Conservation (phyloP, 2,113 vertebrate genomes). For the Leptocoma aspasia region DNA sequence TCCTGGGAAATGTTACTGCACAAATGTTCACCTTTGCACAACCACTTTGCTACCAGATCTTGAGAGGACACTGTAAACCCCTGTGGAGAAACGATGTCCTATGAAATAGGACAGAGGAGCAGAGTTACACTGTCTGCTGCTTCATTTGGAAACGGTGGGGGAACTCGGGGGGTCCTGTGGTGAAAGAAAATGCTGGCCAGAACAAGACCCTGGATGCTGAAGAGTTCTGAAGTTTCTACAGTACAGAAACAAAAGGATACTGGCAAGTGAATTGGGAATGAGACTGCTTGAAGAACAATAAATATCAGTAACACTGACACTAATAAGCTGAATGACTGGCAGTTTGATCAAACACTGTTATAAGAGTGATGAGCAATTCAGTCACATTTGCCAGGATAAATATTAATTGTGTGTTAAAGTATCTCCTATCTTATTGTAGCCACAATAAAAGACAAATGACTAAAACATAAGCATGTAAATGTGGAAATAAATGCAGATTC, state of each 20-base stretch:
- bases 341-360: slow-evolving; percentile 1
- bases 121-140: neutral
- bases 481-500: neutral
- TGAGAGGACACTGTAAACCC: neutral
- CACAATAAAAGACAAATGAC: neutral
- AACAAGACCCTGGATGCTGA: neutral
- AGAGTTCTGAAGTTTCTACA: neutral
- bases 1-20: neutral
- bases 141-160: neutral
- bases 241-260: neutral
- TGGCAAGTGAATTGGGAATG: neutral
- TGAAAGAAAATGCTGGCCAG: neutral
- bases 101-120: neutral
- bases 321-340: slow-evolving; percentile 50
- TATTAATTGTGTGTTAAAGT: slow-evolving; percentile 30
- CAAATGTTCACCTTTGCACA: neutral
- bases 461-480: neutral
- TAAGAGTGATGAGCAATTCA: slow-evolving; percentile 16
- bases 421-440: neutral
- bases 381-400: slow-evolving; percentile 14
- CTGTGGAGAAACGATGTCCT: neutral
- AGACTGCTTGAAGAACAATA: neutral
- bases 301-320: slow-evolving; percentile 11
- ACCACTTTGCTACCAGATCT: neutral
- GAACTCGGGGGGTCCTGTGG: neutral